phyloP scores from a whole-genome alignment of 1,140 invertebrate species.

The Calephelis virginiensis region DNA sequence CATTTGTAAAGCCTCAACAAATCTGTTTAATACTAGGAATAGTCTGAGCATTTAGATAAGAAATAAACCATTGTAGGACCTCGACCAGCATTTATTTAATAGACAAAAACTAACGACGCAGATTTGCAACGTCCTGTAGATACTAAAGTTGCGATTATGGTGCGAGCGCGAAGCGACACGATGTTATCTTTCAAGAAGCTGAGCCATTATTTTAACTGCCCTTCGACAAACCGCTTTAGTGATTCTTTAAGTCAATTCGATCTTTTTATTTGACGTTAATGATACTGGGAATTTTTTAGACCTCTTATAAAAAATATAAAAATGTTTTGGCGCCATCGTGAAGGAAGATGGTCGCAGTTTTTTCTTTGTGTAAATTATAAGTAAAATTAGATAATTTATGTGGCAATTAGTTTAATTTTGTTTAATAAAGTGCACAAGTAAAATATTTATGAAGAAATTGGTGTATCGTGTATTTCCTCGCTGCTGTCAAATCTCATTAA shows the following conservation, averaged over 20 bases:
- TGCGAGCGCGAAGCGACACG: slow-evolving; percentile 37
- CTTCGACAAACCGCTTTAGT: slow-evolving; percentile 36
- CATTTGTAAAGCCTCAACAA: slow-evolving; percentile 2
- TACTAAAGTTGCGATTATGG: slow-evolving; percentile 26
- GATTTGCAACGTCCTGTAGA: slow-evolving; percentile 26
- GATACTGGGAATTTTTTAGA: not conserved
- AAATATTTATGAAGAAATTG: too few relatives aligned
- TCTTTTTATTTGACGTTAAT: slow-evolving; percentile 13
- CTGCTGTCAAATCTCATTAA: too few relatives aligned
- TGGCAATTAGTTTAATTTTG: too few relatives aligned
- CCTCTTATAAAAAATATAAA: not conserved
- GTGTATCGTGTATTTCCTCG: too few relatives aligned
- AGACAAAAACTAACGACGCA: slow-evolving; percentile 22
- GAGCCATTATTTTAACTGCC: slow-evolving; percentile 50
- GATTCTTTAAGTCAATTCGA: slow-evolving; percentile 23
- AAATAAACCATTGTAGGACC: slow-evolving; percentile 14
- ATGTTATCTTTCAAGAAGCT: slow-evolving; percentile 53
- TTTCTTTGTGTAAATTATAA: too few relatives aligned
- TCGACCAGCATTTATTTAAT: slow-evolving; percentile 8
- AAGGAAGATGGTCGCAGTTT: too few relatives aligned
- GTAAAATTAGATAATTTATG: too few relatives aligned
- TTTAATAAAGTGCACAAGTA: too few relatives aligned
- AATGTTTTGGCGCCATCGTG: too few relatives aligned
- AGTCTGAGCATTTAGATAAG: slow-evolving; percentile 10
- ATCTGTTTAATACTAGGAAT: slow-evolving; percentile 1